Base-by-base conservation (phyloP, 2,888 invertebrate genomes). In the Disparrhopalites patrizii region DNA sequence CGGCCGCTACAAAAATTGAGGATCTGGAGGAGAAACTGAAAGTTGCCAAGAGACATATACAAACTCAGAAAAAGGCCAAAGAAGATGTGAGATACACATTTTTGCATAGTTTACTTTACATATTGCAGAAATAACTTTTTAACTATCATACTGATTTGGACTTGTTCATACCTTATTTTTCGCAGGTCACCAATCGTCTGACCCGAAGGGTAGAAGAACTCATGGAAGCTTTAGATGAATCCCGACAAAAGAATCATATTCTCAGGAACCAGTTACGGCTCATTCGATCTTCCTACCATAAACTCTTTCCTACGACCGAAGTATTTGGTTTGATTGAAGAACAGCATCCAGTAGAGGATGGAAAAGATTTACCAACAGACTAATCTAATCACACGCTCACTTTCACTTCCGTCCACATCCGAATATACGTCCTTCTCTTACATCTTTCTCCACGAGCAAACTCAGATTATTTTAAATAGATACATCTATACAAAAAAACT, bases 251-350 rank as follows among this genome's bases (percentile, higher is more conserved):
- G n/a, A 73, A 70, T 60, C 70, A 70, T 1, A 38, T 56, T n/a
- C 67, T 72, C 3, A 57, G 68, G 10, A 69, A 68, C 50, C 73
- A 73, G 57, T 65, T 74, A 61, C 67, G 65, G 7, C 65, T 66
- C 40, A 65, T 74, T 10, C 66, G 70, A 40, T 65, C 72, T 31
- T 68, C 71, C 0, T 73, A 73, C 56, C 58, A 68, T 52, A 65
- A 71, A 40, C 47, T 73, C 30, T 73, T 73, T 65, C 64, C 64
- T 7, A 13, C 51, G 15, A 13, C 57, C 36, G 23, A 65, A 18
- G 27, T 63, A 10, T 65, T 65, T 50, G 60, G 60, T 13, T 47
- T 47, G 33, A n/a, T n/a, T n/a, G 60, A 61, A 31, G 60, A 61
- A 13, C 33, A 3, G 15, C 3, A 8, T 47, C 3, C 25, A 52